These are phyloP conservation scores for Phortica variegata DNA, from an alignment of 1,140 invertebrate genomes.

Conservation along the genomic window DNA sequence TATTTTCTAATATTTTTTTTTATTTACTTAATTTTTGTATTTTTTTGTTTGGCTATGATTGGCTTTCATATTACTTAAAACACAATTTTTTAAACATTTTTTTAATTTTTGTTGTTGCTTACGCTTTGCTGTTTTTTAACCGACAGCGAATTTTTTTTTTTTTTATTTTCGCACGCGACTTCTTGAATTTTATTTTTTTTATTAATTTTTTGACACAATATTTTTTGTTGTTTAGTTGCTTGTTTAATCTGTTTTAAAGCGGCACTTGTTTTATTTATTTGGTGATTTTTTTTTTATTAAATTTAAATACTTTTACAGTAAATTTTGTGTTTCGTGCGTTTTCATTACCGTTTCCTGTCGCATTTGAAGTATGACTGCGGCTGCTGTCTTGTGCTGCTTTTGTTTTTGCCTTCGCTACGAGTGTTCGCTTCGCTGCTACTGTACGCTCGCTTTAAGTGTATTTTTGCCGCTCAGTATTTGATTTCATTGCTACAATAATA, in stretches of 20 bases:
- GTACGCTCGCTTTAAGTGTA: no score
- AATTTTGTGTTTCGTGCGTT: constrained; percentile 1
- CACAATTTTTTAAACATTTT: no score
- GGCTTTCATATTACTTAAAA: background rate
- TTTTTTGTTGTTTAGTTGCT: background rate
- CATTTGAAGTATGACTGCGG: constrained; percentile 11
- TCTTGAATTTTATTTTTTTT: no score
- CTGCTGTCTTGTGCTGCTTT: constrained; percentile 2
- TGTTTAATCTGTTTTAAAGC: background rate
- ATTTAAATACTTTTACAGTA: background rate
- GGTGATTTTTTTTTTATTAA: constrained; percentile 17
- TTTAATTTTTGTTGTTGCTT: no score
- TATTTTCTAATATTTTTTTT: constrained; percentile 6
- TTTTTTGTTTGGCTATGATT: background rate
- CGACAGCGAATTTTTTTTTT: no score
- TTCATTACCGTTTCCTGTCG: background rate
- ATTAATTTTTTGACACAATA: background rate
- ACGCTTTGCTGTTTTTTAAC: no score
- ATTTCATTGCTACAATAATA: constrained; percentile 21
- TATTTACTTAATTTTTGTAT: background rate
- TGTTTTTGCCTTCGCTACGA: background rate
- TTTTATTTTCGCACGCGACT: no score
- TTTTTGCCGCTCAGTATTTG: no score
- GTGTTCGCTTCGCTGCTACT: no score
- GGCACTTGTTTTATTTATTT: constrained; percentile 17